A percentile compares a stretch with the other conserved stretches of the same genome.
These are phyloP conservation scores for Chlorocebus sabaeus DNA, from an alignment of 2,113 vertebrate genomes.

Conservation along the genomic window DNA sequence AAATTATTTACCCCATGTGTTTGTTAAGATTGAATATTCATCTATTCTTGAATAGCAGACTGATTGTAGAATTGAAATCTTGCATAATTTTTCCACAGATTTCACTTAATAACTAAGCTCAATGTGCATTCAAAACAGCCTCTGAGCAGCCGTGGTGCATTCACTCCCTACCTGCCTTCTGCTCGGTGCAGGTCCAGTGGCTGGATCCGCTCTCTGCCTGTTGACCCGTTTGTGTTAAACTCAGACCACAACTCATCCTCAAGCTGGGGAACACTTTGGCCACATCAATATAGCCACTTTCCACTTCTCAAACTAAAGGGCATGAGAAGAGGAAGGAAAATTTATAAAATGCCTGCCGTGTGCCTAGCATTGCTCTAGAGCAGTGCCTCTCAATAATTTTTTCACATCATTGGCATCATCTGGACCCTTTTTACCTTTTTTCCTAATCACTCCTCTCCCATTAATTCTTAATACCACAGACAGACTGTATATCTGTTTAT, in stretches of 20 bases:
- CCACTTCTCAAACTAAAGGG: not conserved
- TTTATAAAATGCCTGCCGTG: not conserved
- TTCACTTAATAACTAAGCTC: conserved; percentile 51
- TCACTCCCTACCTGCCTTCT: not conserved
- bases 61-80: conserved; percentile 71
- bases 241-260: not conserved
- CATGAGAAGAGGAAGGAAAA: not conserved
- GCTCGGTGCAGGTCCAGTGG: fast-evolving
- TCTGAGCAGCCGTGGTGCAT: not conserved
- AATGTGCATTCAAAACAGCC: not conserved
- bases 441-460: not conserved
- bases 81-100: conserved; percentile 60
- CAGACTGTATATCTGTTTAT: not conserved
- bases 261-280: not conserved
- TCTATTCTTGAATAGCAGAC: conserved; percentile 70
- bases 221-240: not conserved
- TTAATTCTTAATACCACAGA: not conserved
- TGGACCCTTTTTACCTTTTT: not conserved
- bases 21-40: conserved; percentile 72
- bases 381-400: not conserved
- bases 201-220: not conserved
- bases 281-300: not conserved
- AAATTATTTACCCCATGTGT: conserved; percentile 65
- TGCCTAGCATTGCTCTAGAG: not conserved
- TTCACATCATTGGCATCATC: not conserved